Evolutionary conservation across 2,113 vertebrate genomes (phyloP).

Genomic region (Atrichornis clamosus): DNA sequence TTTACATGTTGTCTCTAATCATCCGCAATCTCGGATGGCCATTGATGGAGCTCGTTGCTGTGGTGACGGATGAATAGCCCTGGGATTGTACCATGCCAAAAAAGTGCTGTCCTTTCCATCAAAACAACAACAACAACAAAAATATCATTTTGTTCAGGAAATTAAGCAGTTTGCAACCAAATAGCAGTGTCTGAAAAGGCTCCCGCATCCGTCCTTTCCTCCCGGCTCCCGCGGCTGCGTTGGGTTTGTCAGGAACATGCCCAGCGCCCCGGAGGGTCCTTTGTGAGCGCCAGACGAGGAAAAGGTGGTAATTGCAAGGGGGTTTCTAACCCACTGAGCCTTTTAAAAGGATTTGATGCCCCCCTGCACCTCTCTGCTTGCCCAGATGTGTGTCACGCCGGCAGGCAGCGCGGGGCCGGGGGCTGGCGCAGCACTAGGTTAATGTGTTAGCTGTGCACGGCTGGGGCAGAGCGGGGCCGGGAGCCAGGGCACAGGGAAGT

Average conservation of each 20-base stretch:
- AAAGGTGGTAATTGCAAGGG: slow-evolving; percentile 34
- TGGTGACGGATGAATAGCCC: slow-evolving; percentile 65
- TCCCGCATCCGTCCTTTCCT: background rate
- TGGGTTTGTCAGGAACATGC: slow-evolving; percentile 9
- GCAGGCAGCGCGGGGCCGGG: background rate
- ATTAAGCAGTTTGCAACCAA: slow-evolving; percentile 67
- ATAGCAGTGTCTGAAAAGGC: slow-evolving; percentile 53
- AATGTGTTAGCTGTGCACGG: slow-evolving; percentile 1
- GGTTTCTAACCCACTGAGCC: slow-evolving; percentile 53
- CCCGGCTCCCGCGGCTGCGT: rapidly evolving
- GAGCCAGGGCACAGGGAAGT: background rate
- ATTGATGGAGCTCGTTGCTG: slow-evolving; percentile 67
- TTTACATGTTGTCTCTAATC: slow-evolving; percentile 63
- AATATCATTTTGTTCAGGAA: slow-evolving; percentile 57
- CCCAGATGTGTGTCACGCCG: slow-evolving; percentile 48
- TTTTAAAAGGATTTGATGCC: slow-evolving; percentile 1
- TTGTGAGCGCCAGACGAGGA: background rate
- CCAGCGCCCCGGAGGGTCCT: background rate
- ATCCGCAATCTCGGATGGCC: slow-evolving; percentile 57
- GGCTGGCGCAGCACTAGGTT: background rate
- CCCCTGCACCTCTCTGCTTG: background rate
- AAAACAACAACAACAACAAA: slow-evolving; percentile 53
- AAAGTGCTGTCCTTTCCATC: slow-evolving; percentile 56
- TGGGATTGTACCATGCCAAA: slow-evolving; percentile 48
- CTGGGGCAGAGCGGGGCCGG: background rate